phyloP scores from a whole-genome alignment of 1,140 invertebrate species.

The Leguminivora glycinivorella region DNA sequence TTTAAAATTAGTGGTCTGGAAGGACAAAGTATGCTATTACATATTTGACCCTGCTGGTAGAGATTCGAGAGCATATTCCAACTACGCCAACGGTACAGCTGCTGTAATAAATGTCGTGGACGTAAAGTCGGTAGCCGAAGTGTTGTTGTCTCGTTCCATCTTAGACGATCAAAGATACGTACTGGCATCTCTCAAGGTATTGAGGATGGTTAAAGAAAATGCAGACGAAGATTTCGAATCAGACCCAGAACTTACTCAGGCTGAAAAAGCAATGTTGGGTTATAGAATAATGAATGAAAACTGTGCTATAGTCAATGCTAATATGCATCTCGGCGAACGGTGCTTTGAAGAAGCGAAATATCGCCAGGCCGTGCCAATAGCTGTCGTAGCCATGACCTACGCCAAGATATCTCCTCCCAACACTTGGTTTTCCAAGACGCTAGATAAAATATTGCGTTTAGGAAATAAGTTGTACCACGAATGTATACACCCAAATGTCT shows the following conservation, averaged over 20 bases:
- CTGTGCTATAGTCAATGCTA: slow-evolving; percentile 78
- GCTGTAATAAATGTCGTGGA: slow-evolving; percentile 76
- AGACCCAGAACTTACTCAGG: slow-evolving; percentile 65
- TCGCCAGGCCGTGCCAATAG: slow-evolving; percentile 76
- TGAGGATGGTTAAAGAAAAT: slow-evolving; percentile 71
- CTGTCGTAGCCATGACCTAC: slow-evolving; percentile 76
- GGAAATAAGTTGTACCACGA: slow-evolving; percentile 77
- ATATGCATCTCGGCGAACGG: slow-evolving; percentile 77
- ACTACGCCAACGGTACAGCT: slow-evolving; percentile 70
- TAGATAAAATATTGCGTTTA: slow-evolving; percentile 79
- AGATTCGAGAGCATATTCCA: slow-evolving; percentile 63
- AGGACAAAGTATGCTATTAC: slow-evolving; percentile 76
- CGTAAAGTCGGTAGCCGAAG: slow-evolving; percentile 67
- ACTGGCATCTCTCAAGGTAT: slow-evolving; percentile 70
- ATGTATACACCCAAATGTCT: slow-evolving; percentile 64
- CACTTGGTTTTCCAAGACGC: slow-evolving; percentile 77
- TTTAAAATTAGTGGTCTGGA: slow-evolving; percentile 77
- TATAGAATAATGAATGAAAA: slow-evolving; percentile 77
- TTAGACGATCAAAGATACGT: slow-evolving; percentile 78
- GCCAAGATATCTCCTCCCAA: slow-evolving; percentile 79
- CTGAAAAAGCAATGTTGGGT: slow-evolving; percentile 72
- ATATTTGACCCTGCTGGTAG: slow-evolving; percentile 78
- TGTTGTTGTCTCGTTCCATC: slow-evolving; percentile 74
- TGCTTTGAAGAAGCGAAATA: slow-evolving; percentile 78
- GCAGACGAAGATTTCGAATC: slow-evolving; percentile 74